Percentiles rank a stretch among this genome's conserved stretches.
These are phyloP conservation scores for Thalassophryne amazonica DNA, from an alignment of 2,797 vertebrate species.

Conservation along the genomic window DNA sequence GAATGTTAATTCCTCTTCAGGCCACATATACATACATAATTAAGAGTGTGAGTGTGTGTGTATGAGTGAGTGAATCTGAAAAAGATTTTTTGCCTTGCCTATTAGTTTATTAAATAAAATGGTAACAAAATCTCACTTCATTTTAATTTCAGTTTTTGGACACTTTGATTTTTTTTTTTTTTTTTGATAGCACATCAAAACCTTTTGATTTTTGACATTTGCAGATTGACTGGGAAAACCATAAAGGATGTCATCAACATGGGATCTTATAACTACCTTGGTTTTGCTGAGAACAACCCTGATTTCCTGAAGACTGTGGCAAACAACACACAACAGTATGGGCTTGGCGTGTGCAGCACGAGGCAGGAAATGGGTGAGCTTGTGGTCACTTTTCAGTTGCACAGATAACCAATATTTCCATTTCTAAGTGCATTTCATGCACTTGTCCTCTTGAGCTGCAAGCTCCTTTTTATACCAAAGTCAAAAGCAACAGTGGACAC, in stretches of 20 bases:
- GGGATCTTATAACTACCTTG: slow-evolving; percentile 97
- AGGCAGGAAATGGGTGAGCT: slow-evolving; percentile 91
- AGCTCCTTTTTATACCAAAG: not conserved
- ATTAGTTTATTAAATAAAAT: too few relatives aligned
- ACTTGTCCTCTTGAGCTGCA: not conserved
- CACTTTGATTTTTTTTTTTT: too few relatives aligned
- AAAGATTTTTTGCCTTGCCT: too few relatives aligned
- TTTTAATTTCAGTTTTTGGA: too few relatives aligned
- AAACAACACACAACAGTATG: slow-evolving; percentile 75
- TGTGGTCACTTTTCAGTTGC: slow-evolving; percentile 20
- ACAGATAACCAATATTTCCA: not conserved
- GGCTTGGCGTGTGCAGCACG: slow-evolving; percentile 86
- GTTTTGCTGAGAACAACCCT: slow-evolving; percentile 84
- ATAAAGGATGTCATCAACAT: slow-evolving; percentile 91
- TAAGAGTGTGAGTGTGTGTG: not conserved
- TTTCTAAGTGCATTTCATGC: not conserved
- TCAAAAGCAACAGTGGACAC: not conserved
- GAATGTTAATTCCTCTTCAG: slow-evolving; percentile 20
- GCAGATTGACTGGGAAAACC: slow-evolving; percentile 87
- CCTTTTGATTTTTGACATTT: slow-evolving; percentile 15
- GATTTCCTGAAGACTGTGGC: slow-evolving; percentile 87
- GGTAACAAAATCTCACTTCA: too few relatives aligned
- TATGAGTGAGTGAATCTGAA: slow-evolving; percentile 2
- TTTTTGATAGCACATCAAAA: too few relatives aligned
- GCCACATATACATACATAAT: slow-evolving; percentile 3